Conservation (phyloP, 2,113 vertebrate species). For the Anarhynchus alexandrinus region DNA sequence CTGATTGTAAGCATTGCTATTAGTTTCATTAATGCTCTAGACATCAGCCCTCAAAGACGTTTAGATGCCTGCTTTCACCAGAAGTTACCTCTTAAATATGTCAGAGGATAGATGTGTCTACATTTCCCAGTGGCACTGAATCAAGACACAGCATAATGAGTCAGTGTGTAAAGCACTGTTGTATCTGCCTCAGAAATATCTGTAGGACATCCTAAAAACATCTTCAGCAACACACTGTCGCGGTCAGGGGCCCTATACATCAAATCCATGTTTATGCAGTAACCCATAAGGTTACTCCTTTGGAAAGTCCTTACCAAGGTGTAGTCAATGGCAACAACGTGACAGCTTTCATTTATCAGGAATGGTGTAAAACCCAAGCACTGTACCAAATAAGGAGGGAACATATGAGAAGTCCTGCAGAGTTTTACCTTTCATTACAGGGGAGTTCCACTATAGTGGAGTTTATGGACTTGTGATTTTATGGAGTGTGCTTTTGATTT, state of each 20-base stretch:
- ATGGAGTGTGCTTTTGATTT: constrained; percentile 21
- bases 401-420: background rate
- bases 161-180: background rate
- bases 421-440: constrained; percentile 45
- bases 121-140: background rate
- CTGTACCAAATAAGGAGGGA: constrained; percentile 25
- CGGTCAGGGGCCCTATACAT: constrained; percentile 21
- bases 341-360: constrained; percentile 11
- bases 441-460: constrained; percentile 22
- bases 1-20: background rate
- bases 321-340: background rate
- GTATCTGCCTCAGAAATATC: constrained; percentile 29
- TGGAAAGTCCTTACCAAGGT: constrained; percentile 26
- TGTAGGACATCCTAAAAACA: constrained; percentile 37
- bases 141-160: constrained; percentile 12
- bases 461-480: constrained; percentile 52
- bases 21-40: background rate
- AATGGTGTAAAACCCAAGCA: constrained; percentile 21
- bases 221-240: background rate
- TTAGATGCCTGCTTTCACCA: background rate
- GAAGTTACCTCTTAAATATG: background rate
- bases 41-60: background rate
- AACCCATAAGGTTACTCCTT: background rate
- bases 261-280: constrained; percentile 18
- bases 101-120: background rate